Conservation (phyloP, 2,113 vertebrate species). For the Pontoporia blainvillei region DNA sequence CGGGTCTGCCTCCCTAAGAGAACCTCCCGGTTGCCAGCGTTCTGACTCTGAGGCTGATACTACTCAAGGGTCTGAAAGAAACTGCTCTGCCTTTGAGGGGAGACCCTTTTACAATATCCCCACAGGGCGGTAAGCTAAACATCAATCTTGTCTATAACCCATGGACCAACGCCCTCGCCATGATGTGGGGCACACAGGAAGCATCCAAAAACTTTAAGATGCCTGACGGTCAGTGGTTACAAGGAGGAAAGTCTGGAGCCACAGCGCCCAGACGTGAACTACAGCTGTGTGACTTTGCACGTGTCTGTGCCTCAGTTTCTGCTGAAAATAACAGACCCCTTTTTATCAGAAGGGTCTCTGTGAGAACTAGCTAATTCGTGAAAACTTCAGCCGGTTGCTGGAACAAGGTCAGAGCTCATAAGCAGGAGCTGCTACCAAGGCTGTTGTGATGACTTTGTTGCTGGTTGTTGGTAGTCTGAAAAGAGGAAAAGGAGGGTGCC, state of each 20-base stretch:
- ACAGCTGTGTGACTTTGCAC: background rate
- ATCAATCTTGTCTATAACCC: background rate
- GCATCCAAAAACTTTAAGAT: background rate
- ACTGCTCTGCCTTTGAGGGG: rapidly evolving
- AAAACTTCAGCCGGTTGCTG: too few relatives aligned
- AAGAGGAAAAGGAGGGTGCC: background rate
- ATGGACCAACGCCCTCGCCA: background rate
- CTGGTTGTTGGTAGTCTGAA: background rate
- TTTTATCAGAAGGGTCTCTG: background rate
- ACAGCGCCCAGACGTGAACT: background rate
- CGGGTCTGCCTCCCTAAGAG: background rate
- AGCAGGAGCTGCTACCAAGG: rapidly evolving
- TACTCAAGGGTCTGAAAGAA: background rate
- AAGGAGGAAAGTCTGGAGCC: background rate
- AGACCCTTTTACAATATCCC: too few relatives aligned
- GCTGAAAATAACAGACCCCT: background rate
- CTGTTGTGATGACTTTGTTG: rapidly evolving
- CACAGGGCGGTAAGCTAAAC: rapidly evolving
- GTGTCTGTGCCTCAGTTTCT: background rate
- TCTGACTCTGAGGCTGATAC: background rate
- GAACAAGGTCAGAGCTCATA: background rate
- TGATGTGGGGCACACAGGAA: rapidly evolving
- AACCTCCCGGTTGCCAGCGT: background rate
- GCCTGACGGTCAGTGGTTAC: background rate
- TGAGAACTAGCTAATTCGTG: background rate